Percentiles rank a stretch among this genome's conserved stretches.
phyloP scores from a whole-genome alignment of 2,888 invertebrate genomes.

The Ophion obscuratus region DNA sequence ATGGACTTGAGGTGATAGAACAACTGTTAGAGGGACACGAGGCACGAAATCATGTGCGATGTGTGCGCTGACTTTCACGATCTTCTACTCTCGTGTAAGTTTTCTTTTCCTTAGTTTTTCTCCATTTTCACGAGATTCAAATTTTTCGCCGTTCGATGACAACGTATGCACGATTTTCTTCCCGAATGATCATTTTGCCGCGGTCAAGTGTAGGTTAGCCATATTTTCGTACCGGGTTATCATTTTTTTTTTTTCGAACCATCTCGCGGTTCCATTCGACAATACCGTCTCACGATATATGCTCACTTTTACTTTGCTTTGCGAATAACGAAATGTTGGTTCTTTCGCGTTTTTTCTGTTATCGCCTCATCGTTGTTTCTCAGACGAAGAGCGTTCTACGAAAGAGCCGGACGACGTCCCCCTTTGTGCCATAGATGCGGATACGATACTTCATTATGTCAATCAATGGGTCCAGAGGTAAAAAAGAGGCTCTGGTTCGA shows the following conservation, averaged over 20 bases:
- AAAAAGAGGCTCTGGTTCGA: neutral
- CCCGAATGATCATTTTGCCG: neutral
- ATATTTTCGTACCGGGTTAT: neutral
- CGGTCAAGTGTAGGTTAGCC: neutral
- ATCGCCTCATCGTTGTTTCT: constrained; percentile 77
- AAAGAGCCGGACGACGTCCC: constrained; percentile 91
- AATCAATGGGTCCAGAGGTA: constrained; percentile 96
- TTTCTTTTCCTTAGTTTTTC: constrained; percentile 61
- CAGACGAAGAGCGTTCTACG: constrained; percentile 92
- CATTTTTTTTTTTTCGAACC: neutral
- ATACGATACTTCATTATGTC: constrained; percentile 93
- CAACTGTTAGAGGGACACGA: constrained; percentile 70
- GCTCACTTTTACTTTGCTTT: neutral
- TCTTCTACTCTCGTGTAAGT: constrained; percentile 94
- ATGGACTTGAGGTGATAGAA: constrained; percentile 78
- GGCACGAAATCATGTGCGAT: constrained; percentile 91
- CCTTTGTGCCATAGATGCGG: constrained; percentile 92
- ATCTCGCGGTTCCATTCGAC: neutral
- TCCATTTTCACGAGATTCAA: constrained; percentile 1
- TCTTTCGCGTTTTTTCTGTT: neutral
- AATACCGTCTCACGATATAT: neutral
- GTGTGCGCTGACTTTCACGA: constrained; percentile 97
- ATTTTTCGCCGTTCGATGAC: constrained; percentile 1
- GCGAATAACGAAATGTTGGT: neutral
- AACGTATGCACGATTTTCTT: neutral